Base-by-base conservation (phyloP, 2,113 vertebrate species). In the Osmerus eperlanus region DNA sequence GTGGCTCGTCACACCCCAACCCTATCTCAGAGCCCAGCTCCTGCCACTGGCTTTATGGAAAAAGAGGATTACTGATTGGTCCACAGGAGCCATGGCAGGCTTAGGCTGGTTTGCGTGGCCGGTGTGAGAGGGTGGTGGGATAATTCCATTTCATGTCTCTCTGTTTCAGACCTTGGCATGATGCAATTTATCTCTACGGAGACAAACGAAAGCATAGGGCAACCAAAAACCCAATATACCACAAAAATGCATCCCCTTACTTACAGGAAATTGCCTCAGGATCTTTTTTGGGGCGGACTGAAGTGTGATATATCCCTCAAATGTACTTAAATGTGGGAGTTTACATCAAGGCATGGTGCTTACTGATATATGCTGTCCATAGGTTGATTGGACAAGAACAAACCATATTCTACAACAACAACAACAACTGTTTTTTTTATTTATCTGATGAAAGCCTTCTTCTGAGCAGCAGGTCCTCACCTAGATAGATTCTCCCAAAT, bases 31-130 rank as follows among this genome's bases (percentile, higher is more conserved):
- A 18, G 52, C 21, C 67, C 70, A 19, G 47, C 86, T 87, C 83
- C 81, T 62, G 83, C 86, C 85, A 87, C 82, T 77, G 82, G 81
- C 82, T 85, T 84, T 83, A 84, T 69, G 81, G 72, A 80, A 81
- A 92, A 90, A 91, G 84, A 79, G 86, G 92, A 93, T 93, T 92
- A 93, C 77, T 65, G 75, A 77, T 77, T 78, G 87, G 89, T 88
- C 87, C 88, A 83, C 79, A 68, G 87, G 84, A 87, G 68, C 68
- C 67, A 47, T 25, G 12, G 58, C 19, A 21, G 79, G 81, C 82
- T 89, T 86, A 83, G 86, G 71, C 85, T 68, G 81, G 76, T 84
- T 79, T 88, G 86, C 77, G 65, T 84, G 87, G 85, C 89, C 66
- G 75, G 75, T 81, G 78, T 82, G 79, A 87, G 84, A 91, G 78